Evolutionary conservation across 2,113 vertebrate species (phyloP).

Genomic region (Mugil cephalus): DNA sequence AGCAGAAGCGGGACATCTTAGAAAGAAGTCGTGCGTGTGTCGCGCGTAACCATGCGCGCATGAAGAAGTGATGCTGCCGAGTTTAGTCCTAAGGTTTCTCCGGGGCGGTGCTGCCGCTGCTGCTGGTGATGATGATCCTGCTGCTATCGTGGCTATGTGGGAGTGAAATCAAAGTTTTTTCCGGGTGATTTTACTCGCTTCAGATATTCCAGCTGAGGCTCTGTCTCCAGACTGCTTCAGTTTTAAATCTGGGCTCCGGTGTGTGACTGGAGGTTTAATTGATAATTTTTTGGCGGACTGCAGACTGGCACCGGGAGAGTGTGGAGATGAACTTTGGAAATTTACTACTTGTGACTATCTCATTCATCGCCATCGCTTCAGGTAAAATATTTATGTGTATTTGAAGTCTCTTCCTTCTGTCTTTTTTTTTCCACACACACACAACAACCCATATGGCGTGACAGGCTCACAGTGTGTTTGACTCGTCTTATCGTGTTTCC

Average conservation of each 20-base stretch:
- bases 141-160: constrained; percentile 52
- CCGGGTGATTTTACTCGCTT: constrained; percentile 48
- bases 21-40: constrained; percentile 16
- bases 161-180: constrained; percentile 69
- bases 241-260: neutral
- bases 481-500: constrained; percentile 36
- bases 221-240: neutral
- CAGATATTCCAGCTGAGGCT: constrained; percentile 55
- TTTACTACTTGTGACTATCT: constrained; percentile 65
- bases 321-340: constrained; percentile 77
- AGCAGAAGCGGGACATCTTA: constrained; percentile 23
- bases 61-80: constrained; percentile 68
- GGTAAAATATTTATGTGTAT: constrained; percentile 56
- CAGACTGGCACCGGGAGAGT: constrained; percentile 43
- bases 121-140: constrained; percentile 37
- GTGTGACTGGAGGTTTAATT: constrained; percentile 13
- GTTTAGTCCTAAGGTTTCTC: constrained; percentile 59
- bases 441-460: constrained; percentile 34
- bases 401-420: neutral
- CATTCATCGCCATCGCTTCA: constrained; percentile 63
- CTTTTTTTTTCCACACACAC: neutral
- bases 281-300: constrained; percentile 19
- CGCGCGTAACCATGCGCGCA: constrained; percentile 38
- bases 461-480: constrained; percentile 9
- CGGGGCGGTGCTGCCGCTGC: constrained; percentile 51